Base-by-base conservation (phyloP, 2,797 vertebrate genomes). In the Discoglossus pictus region DNA sequence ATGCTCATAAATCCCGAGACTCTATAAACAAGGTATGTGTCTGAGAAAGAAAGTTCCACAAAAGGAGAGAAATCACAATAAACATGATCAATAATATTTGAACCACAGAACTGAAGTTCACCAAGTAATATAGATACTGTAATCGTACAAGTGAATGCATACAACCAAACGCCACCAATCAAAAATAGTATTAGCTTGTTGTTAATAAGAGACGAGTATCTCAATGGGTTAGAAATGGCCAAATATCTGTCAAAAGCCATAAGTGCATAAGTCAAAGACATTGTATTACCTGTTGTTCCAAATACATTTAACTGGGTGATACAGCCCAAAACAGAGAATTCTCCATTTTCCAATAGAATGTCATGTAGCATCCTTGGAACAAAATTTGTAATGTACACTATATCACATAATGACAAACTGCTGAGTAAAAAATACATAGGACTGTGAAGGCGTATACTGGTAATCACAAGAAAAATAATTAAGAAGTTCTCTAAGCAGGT, bases 51-150 rank as follows among this genome's bases (percentile, higher is more conserved):
- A n/a, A n/a, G n/a, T n/a, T n/a, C n/a, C n/a, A n/a, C n/a, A n/a
- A n/a, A n/a, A n/a, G n/a, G n/a, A n/a, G n/a, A 44, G 17, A 20
- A 44, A 44, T 44, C 42, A 44, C 42, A 44, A 18, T 44, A 44
- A 17, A n/a, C n/a, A n/a, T n/a, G n/a, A n/a, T n/a, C n/a, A n/a
- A n/a, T n/a, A n/a, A n/a, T n/a, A n/a, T n/a, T n/a, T n/a, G n/a
- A n/a, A n/a, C 17, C 17, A 44, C 42, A 44, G 8, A 44, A 44
- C 17, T 44, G 3, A 9, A 44, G 6, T 18, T 20, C 16, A 10
- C 17, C 15, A 2, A 17, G 15, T n/a, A 44, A 44, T 20, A 44
- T 18, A 44, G 42, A 44, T 18, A 44, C 11, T 9, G 11, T 17
- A 13, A 18, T 2, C 15, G 7, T 20, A 20, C 17, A 44, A 9